Percentiles rank a stretch among this genome's conserved stretches.
These are phyloP conservation scores for Tauraco hartlaubi DNA, from an alignment of 2,797 vertebrate species.

Conservation along the genomic window DNA sequence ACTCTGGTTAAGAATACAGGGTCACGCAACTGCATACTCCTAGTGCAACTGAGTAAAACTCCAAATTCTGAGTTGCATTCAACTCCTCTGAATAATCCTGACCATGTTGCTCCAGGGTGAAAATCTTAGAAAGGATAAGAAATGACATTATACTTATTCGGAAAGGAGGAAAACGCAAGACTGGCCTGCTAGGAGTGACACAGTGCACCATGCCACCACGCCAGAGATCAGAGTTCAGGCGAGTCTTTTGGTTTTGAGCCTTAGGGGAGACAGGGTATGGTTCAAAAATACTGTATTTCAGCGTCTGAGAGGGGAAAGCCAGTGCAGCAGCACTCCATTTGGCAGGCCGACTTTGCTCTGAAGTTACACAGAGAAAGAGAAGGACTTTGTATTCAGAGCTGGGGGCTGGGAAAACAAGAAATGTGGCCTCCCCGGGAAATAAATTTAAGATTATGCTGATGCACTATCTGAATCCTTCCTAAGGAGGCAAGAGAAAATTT, in stretches of 20 bases:
- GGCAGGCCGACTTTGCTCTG: background rate
- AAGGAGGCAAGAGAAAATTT: slow-evolving; percentile 50
- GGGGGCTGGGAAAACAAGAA: background rate
- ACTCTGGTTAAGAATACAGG: background rate
- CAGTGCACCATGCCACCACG: background rate
- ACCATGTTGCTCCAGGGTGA: slow-evolving; percentile 19
- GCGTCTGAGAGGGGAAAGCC: slow-evolving; percentile 22
- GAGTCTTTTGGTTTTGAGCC: slow-evolving; percentile 4
- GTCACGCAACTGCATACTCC: background rate
- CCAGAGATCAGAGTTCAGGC: slow-evolving; percentile 28
- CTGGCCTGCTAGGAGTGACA: background rate
- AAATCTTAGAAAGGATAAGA: slow-evolving; percentile 35
- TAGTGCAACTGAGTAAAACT: background rate
- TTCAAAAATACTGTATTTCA: background rate
- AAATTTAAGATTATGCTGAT: slow-evolving; percentile 50
- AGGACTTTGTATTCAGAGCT: background rate
- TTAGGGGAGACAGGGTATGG: background rate
- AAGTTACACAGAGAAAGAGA: background rate
- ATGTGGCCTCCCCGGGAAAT: slow-evolving; percentile 26
- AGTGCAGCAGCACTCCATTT: slow-evolving; percentile 2
- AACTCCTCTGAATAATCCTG: slow-evolving; percentile 11
- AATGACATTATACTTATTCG: background rate
- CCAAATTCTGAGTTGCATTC: background rate
- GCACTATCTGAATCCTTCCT: slow-evolving; percentile 38
- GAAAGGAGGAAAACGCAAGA: background rate